A percentile compares a stretch with the other conserved stretches of the same genome.
Evolutionary conservation across 2,113 vertebrate species (phyloP).

Genomic region (Ancistrus triradiatus): DNA sequence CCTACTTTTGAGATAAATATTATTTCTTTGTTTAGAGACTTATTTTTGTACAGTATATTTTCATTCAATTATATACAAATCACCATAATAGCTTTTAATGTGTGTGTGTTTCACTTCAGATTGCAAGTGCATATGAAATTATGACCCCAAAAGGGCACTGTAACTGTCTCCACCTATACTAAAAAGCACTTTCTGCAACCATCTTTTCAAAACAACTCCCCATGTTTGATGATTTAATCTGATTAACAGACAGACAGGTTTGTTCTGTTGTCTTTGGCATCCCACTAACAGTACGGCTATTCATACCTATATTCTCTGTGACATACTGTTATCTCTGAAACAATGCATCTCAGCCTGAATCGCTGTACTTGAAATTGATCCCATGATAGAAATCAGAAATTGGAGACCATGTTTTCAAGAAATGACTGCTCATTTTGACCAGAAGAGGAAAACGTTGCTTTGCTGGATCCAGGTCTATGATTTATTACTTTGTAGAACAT

Average conservation of each 20-base stretch:
- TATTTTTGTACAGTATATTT: too few relatives aligned
- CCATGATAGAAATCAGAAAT: slow-evolving; percentile 55
- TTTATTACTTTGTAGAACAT: not conserved
- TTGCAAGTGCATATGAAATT: too few relatives aligned
- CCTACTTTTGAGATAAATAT: too few relatives aligned
- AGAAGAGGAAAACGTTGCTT: slow-evolving; percentile 31
- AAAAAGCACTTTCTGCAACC: too few relatives aligned
- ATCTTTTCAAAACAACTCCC: too few relatives aligned
- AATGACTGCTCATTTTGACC: slow-evolving; percentile 48
- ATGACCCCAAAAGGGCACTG: too few relatives aligned
- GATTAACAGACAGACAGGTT: slow-evolving; percentile 30
- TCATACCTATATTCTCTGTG: slow-evolving; percentile 28
- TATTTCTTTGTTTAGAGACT: too few relatives aligned
- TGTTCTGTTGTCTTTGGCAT: slow-evolving; percentile 19
- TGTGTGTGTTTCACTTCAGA: too few relatives aligned
- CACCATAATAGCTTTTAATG: too few relatives aligned
- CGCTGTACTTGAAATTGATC: slow-evolving; percentile 50
- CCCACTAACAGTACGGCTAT: slow-evolving; percentile 23
- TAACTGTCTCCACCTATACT: too few relatives aligned
- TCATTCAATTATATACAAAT: too few relatives aligned
- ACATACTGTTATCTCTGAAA: slow-evolving; percentile 41
- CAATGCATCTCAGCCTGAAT: slow-evolving; percentile 52
- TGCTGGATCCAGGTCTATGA: slow-evolving; percentile 24
- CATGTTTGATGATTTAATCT: too few relatives aligned
- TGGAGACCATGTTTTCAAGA: slow-evolving; percentile 50